phyloP scores from a whole-genome alignment of 2,797 vertebrate genomes.

The Emys orbicularis region DNA sequence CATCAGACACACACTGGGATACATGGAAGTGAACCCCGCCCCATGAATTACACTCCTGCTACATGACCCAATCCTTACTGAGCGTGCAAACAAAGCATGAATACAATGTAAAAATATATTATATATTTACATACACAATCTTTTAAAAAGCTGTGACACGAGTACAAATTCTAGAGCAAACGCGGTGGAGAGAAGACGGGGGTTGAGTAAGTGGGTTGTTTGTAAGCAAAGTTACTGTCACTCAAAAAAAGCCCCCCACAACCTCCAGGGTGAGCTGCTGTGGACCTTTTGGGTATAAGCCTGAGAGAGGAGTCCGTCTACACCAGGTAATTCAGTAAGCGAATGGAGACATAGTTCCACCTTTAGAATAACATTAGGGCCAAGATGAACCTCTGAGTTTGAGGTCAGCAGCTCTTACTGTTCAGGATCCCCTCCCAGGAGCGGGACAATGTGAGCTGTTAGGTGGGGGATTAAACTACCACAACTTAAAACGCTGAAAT shows the following conservation, averaged over 20 bases:
- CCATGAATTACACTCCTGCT: neutral
- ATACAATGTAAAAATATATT: slow-evolving; percentile 35
- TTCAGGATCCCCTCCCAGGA: neutral
- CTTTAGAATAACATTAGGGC: fast-evolving
- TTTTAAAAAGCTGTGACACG: neutral
- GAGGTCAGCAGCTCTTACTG: neutral
- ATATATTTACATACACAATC: neutral
- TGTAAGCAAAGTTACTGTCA: neutral
- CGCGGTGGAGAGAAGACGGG: fast-evolving
- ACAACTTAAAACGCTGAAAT: neutral
- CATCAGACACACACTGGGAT: neutral
- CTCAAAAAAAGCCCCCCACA: neutral
- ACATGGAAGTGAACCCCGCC: neutral
- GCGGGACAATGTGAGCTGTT: fast-evolving
- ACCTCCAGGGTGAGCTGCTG: fast-evolving
- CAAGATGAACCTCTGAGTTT: fast-evolving
- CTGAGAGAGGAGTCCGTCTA: neutral
- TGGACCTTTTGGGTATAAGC: neutral
- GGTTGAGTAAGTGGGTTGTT: neutral
- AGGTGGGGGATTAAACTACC: fast-evolving
- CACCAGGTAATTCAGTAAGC: neutral
- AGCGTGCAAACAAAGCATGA: slow-evolving; percentile 39
- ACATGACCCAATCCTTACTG: neutral
- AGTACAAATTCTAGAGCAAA: slow-evolving; percentile 24
- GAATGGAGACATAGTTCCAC: fast-evolving